Conservation (phyloP, 2,888 invertebrate genomes). For the Archaeoteleia sp. region DNA sequence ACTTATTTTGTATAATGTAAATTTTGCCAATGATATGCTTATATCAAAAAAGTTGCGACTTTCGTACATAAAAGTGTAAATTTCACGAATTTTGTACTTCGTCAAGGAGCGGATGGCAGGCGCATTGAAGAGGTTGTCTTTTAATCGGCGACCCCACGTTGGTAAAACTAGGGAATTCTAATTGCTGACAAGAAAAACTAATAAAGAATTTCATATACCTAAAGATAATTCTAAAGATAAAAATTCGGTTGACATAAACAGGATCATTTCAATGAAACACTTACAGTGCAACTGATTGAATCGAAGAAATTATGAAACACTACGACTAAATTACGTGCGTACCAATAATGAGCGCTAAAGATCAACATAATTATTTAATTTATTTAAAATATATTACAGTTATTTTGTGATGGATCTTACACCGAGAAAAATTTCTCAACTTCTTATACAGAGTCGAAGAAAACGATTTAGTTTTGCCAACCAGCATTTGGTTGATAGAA, state of each 20-base stretch:
- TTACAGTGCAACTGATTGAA: not conserved
- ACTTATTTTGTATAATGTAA: slow-evolving; percentile 1
- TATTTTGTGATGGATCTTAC: not conserved
- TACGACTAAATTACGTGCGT: slow-evolving; percentile 14
- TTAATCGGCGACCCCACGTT: slow-evolving; percentile 1
- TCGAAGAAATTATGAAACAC: slow-evolving; percentile 5
- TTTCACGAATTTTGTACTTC: slow-evolving; percentile 34
- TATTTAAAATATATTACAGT: slow-evolving; percentile 1
- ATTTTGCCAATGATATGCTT: slow-evolving; percentile 26
- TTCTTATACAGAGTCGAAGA: too few species aligned
- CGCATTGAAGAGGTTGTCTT: slow-evolving; percentile 1
- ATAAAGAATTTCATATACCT: too few species aligned
- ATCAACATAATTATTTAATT: too few species aligned
- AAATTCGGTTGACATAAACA: too few species aligned
- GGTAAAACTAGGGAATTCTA: too few species aligned
- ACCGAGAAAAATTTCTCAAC: not conserved
- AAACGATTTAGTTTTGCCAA: too few species aligned
- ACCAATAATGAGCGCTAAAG: slow-evolving; percentile 5
- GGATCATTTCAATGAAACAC: too few species aligned
- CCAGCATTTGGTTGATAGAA: too few species aligned
- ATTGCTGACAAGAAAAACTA: too few species aligned
- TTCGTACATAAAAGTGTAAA: slow-evolving; percentile 8
- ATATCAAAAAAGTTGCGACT: too few species aligned
- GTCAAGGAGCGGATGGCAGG: slow-evolving; percentile 6
- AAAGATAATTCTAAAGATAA: too few species aligned